Conservation (phyloP, 2,113 vertebrate species). For the Picathartes gymnocephalus region DNA sequence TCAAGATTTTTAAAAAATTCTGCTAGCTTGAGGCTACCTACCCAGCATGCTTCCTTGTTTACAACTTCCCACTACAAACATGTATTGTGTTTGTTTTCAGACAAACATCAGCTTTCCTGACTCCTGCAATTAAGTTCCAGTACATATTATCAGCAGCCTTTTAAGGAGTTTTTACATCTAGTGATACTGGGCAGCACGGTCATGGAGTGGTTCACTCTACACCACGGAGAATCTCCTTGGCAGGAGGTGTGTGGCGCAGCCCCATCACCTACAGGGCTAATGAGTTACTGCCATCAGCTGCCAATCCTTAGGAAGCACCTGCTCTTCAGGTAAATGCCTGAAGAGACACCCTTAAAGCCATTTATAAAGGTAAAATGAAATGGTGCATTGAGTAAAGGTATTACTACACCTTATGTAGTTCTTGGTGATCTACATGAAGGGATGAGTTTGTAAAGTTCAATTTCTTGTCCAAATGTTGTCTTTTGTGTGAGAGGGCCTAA, state of each 20-base stretch:
- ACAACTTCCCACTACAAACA: conserved; percentile 47
- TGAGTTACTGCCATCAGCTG: neutral
- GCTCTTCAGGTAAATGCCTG: neutral
- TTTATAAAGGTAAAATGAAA: neutral
- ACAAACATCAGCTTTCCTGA: conserved; percentile 18
- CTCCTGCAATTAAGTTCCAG: conserved; percentile 57
- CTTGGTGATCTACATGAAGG: neutral
- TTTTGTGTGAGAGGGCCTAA: neutral
- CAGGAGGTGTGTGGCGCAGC: neutral
- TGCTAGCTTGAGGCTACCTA: conserved; percentile 51
- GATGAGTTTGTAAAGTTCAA: neutral
- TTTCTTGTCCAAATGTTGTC: neutral
- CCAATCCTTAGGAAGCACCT: neutral
- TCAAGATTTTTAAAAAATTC: conserved; percentile 47
- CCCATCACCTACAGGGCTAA: neutral
- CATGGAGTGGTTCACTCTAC: neutral
- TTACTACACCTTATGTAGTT: neutral
- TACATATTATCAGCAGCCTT: neutral
- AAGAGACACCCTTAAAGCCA: neutral
- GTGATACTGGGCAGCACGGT: rapidly evolving
- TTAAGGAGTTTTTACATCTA: neutral
- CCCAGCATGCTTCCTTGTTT: conserved; percentile 66
- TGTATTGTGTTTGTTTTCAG: conserved; percentile 26
- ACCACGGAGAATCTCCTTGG: neutral
- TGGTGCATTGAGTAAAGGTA: rapidly evolving